Conservation (phyloP, 1,140 invertebrate species). For the Bombus consobrinus region DNA sequence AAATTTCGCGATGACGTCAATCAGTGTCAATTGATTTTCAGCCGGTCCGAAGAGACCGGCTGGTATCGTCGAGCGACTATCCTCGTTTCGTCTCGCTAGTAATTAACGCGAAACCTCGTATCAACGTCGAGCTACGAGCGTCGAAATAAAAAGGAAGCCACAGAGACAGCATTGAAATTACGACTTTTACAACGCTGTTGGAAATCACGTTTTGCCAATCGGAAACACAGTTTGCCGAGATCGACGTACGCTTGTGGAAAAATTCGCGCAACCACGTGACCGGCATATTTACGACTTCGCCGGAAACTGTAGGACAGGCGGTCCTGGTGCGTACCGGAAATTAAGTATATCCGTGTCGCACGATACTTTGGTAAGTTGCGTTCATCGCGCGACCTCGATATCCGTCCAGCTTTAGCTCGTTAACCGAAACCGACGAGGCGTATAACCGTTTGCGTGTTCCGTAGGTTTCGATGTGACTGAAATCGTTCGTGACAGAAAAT, state of each 20-base stretch:
- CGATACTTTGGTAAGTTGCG: neutral
- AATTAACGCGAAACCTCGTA: neutral
- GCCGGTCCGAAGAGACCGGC: neutral
- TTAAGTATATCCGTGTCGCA: conserved; percentile 51
- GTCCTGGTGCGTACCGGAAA: conserved; percentile 53
- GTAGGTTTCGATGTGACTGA: neutral
- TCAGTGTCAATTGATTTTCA: conserved; percentile 31
- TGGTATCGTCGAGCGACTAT: neutral
- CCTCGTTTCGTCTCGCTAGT: neutral
- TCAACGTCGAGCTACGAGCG: too few species aligned
- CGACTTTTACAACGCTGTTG: too few species aligned
- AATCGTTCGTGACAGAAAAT: too few species aligned
- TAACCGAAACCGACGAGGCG: too few species aligned
- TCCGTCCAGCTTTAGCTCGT: neutral
- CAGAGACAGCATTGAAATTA: too few species aligned
- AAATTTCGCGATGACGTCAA: conserved; percentile 49
- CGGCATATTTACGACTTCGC: conserved; percentile 24
- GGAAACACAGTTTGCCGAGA: too few species aligned
- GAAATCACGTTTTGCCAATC: too few species aligned
- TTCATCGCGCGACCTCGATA: neutral
- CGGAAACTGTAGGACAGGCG: neutral
- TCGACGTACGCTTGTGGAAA: neutral
- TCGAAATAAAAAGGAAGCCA: too few species aligned
- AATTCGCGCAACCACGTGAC: conserved; percentile 12
- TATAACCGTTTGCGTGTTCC: neutral